Conservation (phyloP, 2,888 invertebrate species). For the Melinopterus prodromus region DNA sequence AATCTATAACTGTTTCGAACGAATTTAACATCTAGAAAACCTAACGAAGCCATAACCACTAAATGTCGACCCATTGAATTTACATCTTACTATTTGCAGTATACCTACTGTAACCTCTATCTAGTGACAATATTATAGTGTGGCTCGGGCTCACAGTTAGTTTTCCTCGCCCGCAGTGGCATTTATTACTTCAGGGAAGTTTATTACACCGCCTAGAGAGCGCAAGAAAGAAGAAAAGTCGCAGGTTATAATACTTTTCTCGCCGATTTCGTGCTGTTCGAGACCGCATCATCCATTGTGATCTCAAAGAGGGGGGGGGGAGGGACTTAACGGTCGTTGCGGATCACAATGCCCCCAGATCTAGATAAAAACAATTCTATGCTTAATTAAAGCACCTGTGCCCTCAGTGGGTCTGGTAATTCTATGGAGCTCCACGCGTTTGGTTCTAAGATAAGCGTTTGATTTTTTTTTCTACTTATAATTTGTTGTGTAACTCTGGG, state of each 20-base stretch:
- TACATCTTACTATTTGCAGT: not conserved
- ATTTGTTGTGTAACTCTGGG: too few species aligned
- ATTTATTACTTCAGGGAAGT: conserved; percentile 18
- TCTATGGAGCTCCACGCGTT: too few species aligned
- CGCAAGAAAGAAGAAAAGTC: conserved; percentile 15
- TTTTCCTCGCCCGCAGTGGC: conserved; percentile 19
- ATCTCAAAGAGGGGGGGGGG: not conserved
- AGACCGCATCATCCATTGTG: not conserved
- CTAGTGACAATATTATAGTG: not conserved
- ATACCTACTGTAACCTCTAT: not conserved
- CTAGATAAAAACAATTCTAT: conserved; percentile 20
- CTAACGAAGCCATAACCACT: too few species aligned
- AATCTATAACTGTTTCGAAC: too few species aligned
- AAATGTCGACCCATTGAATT: too few species aligned
- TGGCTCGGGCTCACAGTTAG: conserved; percentile 21
- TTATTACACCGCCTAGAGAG: conserved; percentile 15
- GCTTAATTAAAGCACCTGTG: not conserved
- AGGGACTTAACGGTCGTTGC: not conserved
- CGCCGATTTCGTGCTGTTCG: not conserved
- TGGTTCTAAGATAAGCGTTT: too few species aligned
- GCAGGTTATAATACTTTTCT: not conserved
- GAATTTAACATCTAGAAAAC: too few species aligned
- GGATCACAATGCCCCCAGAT: conserved; percentile 25
- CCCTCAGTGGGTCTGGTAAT: not conserved
- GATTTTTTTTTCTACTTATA: too few species aligned